Conservation (phyloP, 2,797 vertebrate genomes). For the Pipistrellus pipistrellus region DNA sequence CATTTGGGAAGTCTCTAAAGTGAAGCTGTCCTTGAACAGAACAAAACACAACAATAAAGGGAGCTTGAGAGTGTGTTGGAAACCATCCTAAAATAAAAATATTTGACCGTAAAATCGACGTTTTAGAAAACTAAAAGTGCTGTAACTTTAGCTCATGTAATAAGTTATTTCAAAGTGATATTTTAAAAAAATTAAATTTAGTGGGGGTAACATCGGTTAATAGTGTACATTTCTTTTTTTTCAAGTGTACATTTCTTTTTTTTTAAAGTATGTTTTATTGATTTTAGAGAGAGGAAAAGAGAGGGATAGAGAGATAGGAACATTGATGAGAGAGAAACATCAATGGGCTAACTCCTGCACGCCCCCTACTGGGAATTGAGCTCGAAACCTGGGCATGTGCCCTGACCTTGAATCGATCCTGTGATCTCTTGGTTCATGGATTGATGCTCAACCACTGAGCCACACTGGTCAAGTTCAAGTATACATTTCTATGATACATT, state of each 20-base stretch:
- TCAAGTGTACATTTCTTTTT: too few relatives aligned
- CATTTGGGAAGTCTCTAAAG: slow-evolving; percentile 51
- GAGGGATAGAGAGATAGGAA: too few relatives aligned
- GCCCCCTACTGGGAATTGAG: too few relatives aligned
- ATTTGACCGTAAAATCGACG: not conserved
- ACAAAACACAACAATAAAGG: not conserved
- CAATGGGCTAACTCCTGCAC: too few relatives aligned
- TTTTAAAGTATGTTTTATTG: too few relatives aligned
- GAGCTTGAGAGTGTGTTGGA: slow-evolving; percentile 15
- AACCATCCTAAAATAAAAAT: slow-evolving; percentile 34
- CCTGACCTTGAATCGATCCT: too few relatives aligned
- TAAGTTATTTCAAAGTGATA: slow-evolving; percentile 13
- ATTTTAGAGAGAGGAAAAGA: too few relatives aligned
- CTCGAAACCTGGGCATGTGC: too few relatives aligned
- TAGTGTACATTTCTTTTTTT: not conserved
- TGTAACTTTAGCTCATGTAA: slow-evolving; percentile 29
- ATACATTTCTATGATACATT: not conserved
- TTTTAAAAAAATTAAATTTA: not conserved
- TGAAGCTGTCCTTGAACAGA: slow-evolving; percentile 45
- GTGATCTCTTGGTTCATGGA: too few relatives aligned
- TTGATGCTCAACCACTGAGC: too few relatives aligned
- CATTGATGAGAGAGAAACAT: too few relatives aligned
- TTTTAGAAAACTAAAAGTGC: slow-evolving; percentile 46
- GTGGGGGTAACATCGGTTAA: not conserved
- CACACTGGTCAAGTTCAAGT: not conserved